Base-by-base conservation (phyloP, 2,888 invertebrate species). In the Lepidonotus clava region DNA sequence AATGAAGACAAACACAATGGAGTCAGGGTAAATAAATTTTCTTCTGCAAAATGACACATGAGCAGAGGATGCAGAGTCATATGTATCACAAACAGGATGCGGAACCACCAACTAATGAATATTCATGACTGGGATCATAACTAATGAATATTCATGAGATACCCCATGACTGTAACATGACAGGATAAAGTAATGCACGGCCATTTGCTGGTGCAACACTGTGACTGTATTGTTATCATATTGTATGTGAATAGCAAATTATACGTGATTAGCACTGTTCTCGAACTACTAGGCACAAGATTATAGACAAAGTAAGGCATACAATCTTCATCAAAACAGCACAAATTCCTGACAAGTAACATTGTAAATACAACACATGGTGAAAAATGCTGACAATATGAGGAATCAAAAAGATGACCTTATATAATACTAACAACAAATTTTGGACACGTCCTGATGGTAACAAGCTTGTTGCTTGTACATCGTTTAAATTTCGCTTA, bases 31-130 rank as follows among this genome's bases (percentile, higher is more conserved):
- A 56, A 56, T 56, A n/a, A 8, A 56, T 56, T 56, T n/a, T 56
- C 56, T 56, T 56, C 56, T 56, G 56, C 56, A 56, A 56, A 56
- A 56, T 56, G 56, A 56, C 56, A 56, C 56, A 56, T 56, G 56
- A 56, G 56, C 56, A 8, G 56, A 56, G 56, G 56, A 56, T 56
- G 56, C 56, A n/a, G 56, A 56, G 56, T 56, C 56, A 8, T 56
- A 56, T 56, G 56, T 56, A 56, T 56, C 56, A 56, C 56, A 56
- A 56, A 56, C 56, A 56, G 56, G 56, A 56, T 8, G 56, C 56
- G 56, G n/a, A 56, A 56, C 8, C 56, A 56, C 56, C 56, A 56
- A 56, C 56, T 56, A 56, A 56, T 56, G 56, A 56, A 56, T 56
- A 56, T 56, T 56, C 56, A 56, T 56, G 8, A 56, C 56, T 46